Percentiles rank a stretch among this genome's conserved stretches.
phyloP scores from a whole-genome alignment of 2,797 vertebrate genomes.

The Rallus crepitans region DNA sequence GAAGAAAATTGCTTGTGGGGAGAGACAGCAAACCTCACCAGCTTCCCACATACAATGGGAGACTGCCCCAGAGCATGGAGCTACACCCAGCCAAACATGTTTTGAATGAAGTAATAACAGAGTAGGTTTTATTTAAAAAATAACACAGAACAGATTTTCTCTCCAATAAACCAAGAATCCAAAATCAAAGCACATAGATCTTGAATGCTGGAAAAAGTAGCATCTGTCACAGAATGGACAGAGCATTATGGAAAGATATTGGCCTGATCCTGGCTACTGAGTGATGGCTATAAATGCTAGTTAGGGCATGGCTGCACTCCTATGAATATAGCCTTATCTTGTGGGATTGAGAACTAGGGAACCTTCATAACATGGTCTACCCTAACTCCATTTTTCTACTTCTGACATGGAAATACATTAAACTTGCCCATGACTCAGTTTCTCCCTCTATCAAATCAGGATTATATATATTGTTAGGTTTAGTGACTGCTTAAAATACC shows the following conservation, averaged over 20 bases:
- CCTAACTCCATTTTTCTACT: neutral
- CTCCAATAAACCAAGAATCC: neutral
- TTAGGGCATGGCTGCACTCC: neutral
- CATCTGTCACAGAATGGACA: neutral
- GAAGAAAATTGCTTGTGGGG: neutral
- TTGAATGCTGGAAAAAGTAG: neutral
- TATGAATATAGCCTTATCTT: neutral
- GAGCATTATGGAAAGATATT: neutral
- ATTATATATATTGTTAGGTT: neutral
- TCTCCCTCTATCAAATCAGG: neutral
- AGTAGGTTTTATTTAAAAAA: conserved; percentile 19
- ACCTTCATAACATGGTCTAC: neutral
- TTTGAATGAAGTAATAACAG: neutral
- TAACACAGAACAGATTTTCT: conserved; percentile 46
- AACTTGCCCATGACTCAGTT: neutral
- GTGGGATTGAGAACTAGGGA: neutral
- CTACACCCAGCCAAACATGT: neutral
- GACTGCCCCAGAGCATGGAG: neutral
- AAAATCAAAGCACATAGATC: neutral
- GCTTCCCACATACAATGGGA: conserved; percentile 13
- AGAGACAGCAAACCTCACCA: conserved; percentile 5
- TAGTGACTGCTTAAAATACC: neutral
- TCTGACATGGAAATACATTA: neutral
- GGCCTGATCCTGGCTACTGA: neutral
- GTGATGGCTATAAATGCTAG: neutral